Evolutionary conservation across 1,140 invertebrate genomes (phyloP).

Genomic region (Cheumatopsyche charites): DNA sequence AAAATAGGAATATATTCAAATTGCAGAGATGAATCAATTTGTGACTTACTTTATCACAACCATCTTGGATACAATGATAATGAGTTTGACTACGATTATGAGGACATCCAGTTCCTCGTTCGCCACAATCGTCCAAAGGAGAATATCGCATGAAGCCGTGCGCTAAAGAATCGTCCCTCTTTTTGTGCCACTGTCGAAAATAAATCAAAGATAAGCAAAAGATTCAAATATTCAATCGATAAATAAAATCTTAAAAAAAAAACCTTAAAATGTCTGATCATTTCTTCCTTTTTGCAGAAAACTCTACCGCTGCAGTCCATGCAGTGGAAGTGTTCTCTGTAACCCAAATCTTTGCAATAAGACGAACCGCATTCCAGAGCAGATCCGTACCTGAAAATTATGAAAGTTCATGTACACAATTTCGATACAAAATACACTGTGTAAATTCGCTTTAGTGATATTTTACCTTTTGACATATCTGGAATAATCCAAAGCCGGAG

Average conservation of each 20-base stretch:
- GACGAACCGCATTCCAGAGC: slow-evolving; percentile 78
- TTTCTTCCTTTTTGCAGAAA: slow-evolving; percentile 97
- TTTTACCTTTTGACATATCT: slow-evolving; percentile 78
- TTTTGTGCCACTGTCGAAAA: slow-evolving; percentile 92
- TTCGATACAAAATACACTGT: too few relatives aligned
- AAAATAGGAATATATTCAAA: slow-evolving; percentile 6
- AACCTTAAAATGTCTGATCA: slow-evolving; percentile 90
- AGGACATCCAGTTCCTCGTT: slow-evolving; percentile 75
- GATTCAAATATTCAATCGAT: neutral
- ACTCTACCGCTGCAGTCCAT: slow-evolving; percentile 88
- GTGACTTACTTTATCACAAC: slow-evolving; percentile 92
- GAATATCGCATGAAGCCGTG: slow-evolving; percentile 95
- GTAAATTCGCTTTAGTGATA: too few relatives aligned
- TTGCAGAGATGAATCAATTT: too few relatives aligned
- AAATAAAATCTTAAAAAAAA: slow-evolving; percentile 9
- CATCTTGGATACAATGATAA: slow-evolving; percentile 96
- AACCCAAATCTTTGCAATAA: slow-evolving; percentile 82
- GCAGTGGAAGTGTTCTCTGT: slow-evolving; percentile 96
- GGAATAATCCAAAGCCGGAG: slow-evolving; percentile 72
- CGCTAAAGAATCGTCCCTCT: slow-evolving; percentile 93
- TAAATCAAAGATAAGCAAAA: neutral
- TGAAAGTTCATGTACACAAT: slow-evolving; percentile 24
- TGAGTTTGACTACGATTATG: slow-evolving; percentile 98
- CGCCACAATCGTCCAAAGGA: slow-evolving; percentile 88
- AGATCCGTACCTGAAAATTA: slow-evolving; percentile 62